Base-by-base conservation (phyloP, 1,140 invertebrate species). In the Neuroterus valhalla region DNA sequence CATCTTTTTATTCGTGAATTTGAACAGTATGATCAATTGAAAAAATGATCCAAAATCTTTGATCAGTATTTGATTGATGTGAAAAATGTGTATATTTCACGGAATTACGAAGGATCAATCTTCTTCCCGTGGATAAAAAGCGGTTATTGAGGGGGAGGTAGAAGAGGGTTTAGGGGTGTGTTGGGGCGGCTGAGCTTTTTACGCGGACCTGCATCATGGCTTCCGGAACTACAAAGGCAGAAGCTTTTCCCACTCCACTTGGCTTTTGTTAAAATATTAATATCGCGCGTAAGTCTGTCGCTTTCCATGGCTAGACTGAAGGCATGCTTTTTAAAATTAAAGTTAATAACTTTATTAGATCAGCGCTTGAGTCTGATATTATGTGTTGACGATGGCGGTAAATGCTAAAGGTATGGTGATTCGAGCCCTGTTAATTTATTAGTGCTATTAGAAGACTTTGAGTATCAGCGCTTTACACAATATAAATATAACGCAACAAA, bases 261-360 rank as follows among this genome's bases (percentile, higher is more conserved):
- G 45, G 71, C 79, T 82, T 84, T 84, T 81, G 74, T 82, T 78
- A 82, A 82, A 84, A 84, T 84, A 82, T 84, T 84, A 84, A 84
- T 84, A 81, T 78, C 74, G 72, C 21, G 31, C 15, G 78, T 70
- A 75, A 78, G 72, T 80, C 70, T 73, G 71, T 82, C 70, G 74
- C 46, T 75, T 68, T 74, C 43, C 71, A 44, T 66, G 17, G 66
- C 31, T 8, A 5, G 31, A 38, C 3, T 38, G 6, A 8, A 69
- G 21, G 50, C n/a, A 42, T 17, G 70, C 75, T 84, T 84, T 82
- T 79, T 84, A 78, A 75, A 84, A 84, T 84, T 84, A 84, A 84
- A 78, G 74, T 80, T 82, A 77, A 84, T 81, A 81, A 77, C 71
- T 79, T 81, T 82, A 79, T 82, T 77, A 77, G 70, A 77, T 83